Conservation (phyloP, 2,113 vertebrate species). For the Aptenodytes forsteri region DNA sequence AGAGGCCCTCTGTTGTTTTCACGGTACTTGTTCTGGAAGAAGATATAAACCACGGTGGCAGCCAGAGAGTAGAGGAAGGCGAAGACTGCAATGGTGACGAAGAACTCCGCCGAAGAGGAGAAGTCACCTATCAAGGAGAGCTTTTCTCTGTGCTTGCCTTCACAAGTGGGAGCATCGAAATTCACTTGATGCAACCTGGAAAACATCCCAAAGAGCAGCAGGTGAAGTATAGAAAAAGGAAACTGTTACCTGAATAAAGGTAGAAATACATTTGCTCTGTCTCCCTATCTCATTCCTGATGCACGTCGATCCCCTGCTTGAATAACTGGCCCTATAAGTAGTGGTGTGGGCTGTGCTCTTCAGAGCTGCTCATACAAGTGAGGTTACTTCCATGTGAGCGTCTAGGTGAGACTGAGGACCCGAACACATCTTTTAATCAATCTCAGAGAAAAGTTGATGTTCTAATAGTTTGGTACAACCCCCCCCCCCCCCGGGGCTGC, state of each 20-base stretch:
- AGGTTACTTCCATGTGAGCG: neutral
- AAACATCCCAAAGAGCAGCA: slow-evolving; percentile 7
- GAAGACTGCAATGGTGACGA: slow-evolving; percentile 95
- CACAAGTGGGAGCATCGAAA: slow-evolving; percentile 90
- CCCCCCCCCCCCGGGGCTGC: fast-evolving
- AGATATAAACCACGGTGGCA: slow-evolving; percentile 93
- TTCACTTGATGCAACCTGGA: slow-evolving; percentile 91
- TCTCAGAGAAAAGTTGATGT: neutral
- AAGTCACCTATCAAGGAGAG: slow-evolving; percentile 92
- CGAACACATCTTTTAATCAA: neutral
- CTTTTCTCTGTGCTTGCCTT: slow-evolving; percentile 83
- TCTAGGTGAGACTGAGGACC: neutral
- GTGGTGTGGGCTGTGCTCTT: neutral
- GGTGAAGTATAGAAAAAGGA: neutral
- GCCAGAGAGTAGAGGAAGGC: slow-evolving; percentile 94
- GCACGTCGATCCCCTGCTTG: neutral
- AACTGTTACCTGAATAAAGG: neutral
- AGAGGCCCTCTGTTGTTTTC: slow-evolving; percentile 94
- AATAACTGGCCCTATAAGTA: neutral
- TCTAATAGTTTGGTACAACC: neutral
- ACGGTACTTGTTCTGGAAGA: slow-evolving; percentile 94
- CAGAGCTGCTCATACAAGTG: fast-evolving
- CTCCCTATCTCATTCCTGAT: neutral
- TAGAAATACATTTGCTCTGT: neutral
- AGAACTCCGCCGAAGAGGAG: slow-evolving; percentile 97